Evolutionary conservation across 1,140 invertebrate genomes (phyloP).

Genomic region (Achroia grisella): DNA sequence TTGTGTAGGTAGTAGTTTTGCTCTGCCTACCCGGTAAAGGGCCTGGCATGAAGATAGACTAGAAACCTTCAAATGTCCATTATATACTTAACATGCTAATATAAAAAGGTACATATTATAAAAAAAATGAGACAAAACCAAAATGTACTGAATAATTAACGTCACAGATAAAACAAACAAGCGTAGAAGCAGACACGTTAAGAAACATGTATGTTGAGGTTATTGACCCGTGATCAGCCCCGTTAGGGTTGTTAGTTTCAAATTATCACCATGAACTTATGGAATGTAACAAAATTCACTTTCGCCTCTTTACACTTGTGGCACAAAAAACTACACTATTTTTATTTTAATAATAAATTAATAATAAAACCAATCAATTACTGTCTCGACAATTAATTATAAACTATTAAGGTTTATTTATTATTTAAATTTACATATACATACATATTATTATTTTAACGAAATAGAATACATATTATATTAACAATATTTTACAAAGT

Average conservation of each 20-base stretch:
- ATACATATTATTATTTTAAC: no score
- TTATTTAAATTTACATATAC: no score
- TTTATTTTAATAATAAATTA: neutral
- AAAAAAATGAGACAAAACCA: no score
- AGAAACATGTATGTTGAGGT: slow-evolving; percentile 22
- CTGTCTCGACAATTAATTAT: no score
- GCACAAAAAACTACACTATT: slow-evolving; percentile 2
- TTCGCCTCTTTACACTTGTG: slow-evolving; percentile 7
- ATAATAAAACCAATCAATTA: no score
- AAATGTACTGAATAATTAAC: neutral
- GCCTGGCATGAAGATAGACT: no score
- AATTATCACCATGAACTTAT: slow-evolving; percentile 22
- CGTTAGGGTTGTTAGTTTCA: slow-evolving; percentile 27
- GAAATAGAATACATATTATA: no score
- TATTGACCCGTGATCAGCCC: slow-evolving; percentile 22
- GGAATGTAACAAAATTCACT: slow-evolving; percentile 3
- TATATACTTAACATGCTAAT: neutral
- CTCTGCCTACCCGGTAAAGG: no score
- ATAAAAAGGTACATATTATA: neutral
- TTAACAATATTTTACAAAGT: no score
- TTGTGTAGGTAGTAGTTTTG: no score
- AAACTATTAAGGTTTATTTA: no score
- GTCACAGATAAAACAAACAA: slow-evolving; percentile 32
- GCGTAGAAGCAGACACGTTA: slow-evolving; percentile 43
- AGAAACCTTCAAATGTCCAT: neutral